A percentile compares a stretch with the other conserved stretches of the same genome.
Evolutionary conservation across 2,113 vertebrate species (phyloP).

Genomic region (Daubentonia madagascariensis): DNA sequence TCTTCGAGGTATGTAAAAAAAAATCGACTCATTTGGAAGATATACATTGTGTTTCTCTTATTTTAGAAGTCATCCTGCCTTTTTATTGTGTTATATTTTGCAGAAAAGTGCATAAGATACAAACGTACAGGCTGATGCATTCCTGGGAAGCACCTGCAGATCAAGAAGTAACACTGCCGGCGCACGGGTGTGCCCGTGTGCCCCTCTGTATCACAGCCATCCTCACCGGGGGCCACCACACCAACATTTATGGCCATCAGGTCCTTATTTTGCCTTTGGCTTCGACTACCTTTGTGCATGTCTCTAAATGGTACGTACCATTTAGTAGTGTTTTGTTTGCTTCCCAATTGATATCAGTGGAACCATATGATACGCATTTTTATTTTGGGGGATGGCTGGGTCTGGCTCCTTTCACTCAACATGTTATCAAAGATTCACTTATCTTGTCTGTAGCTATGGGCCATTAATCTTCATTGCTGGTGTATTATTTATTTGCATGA

Average conservation of each 20-base stretch:
- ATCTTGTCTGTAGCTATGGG: not conserved
- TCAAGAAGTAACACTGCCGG: not conserved
- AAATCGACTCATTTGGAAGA: not conserved
- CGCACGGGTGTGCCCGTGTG: not conserved
- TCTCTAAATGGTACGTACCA: not conserved
- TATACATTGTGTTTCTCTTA: too few species aligned
- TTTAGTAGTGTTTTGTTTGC: not conserved
- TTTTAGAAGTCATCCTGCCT: not conserved
- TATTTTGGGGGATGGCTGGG: not conserved
- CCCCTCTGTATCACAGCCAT: too few species aligned
- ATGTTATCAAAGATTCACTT: not conserved
- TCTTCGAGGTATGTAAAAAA: not conserved
- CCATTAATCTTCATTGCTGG: not conserved
- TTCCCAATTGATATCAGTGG: not conserved
- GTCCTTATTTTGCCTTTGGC: not conserved
- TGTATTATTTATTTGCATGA: not conserved
- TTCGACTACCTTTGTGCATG: rapidly evolving
- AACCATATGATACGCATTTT: not conserved
- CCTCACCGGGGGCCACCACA: rapidly evolving
- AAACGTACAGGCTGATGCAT: rapidly evolving
- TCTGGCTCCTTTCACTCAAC: not conserved
- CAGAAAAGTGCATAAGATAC: not conserved
- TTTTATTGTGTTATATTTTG: not conserved
- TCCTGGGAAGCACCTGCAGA: too few species aligned
- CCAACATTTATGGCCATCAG: rapidly evolving